phyloP scores from a whole-genome alignment of 2,113 vertebrate genomes.

The Zootoca vivipara region DNA sequence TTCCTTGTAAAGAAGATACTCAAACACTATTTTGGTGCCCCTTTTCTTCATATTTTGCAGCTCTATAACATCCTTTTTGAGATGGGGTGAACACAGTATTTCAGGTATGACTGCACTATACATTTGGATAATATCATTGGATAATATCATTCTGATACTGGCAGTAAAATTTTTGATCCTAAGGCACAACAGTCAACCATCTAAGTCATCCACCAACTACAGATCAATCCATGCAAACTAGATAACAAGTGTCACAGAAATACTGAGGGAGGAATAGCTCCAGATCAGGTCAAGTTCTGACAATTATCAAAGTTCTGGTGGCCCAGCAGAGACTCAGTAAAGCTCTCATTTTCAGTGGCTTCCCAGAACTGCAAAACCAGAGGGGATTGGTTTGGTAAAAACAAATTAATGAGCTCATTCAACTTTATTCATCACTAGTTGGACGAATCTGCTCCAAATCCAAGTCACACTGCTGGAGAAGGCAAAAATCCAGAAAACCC shows the following conservation, averaged over 20 bases:
- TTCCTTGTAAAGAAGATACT: too few species aligned
- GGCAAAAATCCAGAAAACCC: background rate
- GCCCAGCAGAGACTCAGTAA: background rate
- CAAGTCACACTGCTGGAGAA: slow-evolving; percentile 1
- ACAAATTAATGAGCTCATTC: background rate
- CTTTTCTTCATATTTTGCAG: background rate
- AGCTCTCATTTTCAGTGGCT: background rate
- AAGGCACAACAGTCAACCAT: background rate
- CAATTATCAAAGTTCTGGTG: too few species aligned
- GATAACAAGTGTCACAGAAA: background rate
- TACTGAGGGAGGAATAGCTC: too few species aligned
- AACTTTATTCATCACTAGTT: background rate
- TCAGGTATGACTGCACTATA: background rate
- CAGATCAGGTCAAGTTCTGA: background rate
- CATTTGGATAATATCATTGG: background rate
- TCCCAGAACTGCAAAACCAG: background rate
- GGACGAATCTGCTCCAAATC: background rate
- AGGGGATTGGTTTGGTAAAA: background rate
- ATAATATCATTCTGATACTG: background rate
- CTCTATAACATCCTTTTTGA: too few species aligned
- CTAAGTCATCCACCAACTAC: background rate
- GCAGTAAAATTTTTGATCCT: background rate
- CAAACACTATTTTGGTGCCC: too few species aligned
- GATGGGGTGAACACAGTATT: too few species aligned
- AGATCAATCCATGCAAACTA: background rate